Percentiles rank a stretch among this genome's conserved stretches.
These are phyloP conservation scores for Drosophila tristis DNA, from an alignment of 1,140 invertebrate genomes.

Conservation along the genomic window DNA sequence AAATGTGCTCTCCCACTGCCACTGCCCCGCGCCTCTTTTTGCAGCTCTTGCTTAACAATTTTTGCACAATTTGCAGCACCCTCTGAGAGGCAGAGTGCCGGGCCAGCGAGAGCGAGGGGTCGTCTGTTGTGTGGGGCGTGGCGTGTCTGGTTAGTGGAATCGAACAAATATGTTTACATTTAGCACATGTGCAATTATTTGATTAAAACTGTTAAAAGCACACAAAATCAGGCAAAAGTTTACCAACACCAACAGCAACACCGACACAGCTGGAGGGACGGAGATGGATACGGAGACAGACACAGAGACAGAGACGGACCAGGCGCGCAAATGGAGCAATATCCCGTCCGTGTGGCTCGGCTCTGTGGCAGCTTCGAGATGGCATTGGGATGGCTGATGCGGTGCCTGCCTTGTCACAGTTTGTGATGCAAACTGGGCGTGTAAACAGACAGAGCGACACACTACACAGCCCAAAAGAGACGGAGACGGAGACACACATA, in stretches of 20 bases:
- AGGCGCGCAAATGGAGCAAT: conserved; percentile 74
- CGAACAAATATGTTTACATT: conserved; percentile 84
- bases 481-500: neutral
- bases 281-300: conserved; percentile 12
- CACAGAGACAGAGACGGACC: neutral
- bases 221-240: conserved; percentile 83
- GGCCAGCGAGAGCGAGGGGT: conserved; percentile 14
- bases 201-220: conserved; percentile 84
- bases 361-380: conserved; percentile 5
- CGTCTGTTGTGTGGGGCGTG: conserved; percentile 65
- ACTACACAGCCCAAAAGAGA: conserved; percentile 7
- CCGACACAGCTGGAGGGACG: conserved; percentile 31
- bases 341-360: conserved; percentile 12
- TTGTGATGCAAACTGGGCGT: conserved; percentile 78
- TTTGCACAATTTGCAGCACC: conserved; percentile 71
- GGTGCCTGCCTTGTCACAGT: conserved; percentile 57
- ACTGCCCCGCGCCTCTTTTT: conserved; percentile 21
- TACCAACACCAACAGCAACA: conserved; percentile 75
- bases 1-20: conserved; percentile 38
- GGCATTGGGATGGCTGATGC: conserved; percentile 16
- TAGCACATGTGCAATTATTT: conserved; percentile 84
- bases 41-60: conserved; percentile 57
- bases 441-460: conserved; percentile 61
- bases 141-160: conserved; percentile 83
- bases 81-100: conserved; percentile 6